Percentiles rank a stretch among this genome's conserved stretches.
These are phyloP conservation scores for Glossophaga mutica DNA, from an alignment of 2,797 vertebrate species.

Conservation along the genomic window DNA sequence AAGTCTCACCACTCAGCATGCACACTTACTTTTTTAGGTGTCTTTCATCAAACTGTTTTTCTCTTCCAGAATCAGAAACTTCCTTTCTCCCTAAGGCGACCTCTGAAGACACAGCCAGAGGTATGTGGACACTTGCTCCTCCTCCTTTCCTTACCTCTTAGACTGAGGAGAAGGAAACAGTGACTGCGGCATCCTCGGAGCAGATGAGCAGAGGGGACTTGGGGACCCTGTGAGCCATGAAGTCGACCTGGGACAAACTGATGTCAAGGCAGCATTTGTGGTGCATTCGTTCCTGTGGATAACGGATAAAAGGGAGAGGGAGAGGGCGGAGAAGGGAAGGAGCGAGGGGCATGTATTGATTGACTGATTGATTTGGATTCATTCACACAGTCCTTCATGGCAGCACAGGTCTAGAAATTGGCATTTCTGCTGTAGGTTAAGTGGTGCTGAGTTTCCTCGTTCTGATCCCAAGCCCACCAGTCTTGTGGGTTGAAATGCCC, in stretches of 20 bases:
- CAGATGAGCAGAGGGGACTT: background rate
- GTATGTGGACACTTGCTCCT: background rate
- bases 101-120: background rate
- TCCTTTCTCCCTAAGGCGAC: background rate
- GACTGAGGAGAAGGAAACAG: background rate
- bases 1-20: background rate
- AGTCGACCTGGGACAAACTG: background rate
- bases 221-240: background rate
- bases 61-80: constrained; percentile 37
- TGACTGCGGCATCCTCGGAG: background rate
- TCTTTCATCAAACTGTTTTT: background rate
- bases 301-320: too few relatives aligned
- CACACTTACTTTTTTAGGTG: background rate
- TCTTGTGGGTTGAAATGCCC: background rate
- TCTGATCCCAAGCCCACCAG: background rate
- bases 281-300: background rate
- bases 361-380: too few relatives aligned
- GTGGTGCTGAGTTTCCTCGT: background rate
- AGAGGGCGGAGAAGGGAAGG: too few relatives aligned
- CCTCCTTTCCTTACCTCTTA: background rate
- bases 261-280: background rate
- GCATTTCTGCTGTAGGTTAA: background rate
- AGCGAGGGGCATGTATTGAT: background rate
- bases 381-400: background rate
- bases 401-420: background rate